Percentiles rank a stretch among this genome's conserved stretches.
These are phyloP conservation scores for Nemapogon koenigi DNA, from an alignment of 2,888 invertebrate species.

Conservation along the genomic window DNA sequence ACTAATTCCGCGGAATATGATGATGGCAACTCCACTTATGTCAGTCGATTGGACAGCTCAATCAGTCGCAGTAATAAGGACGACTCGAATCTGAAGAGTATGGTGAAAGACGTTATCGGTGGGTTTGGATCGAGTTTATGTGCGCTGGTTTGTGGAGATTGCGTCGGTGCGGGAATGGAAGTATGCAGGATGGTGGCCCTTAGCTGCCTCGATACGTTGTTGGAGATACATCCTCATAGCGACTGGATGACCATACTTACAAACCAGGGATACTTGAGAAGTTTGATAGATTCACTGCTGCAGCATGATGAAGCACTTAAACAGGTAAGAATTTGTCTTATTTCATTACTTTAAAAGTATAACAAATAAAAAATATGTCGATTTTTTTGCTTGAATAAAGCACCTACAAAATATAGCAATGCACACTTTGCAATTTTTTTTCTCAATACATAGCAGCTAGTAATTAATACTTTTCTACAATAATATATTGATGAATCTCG, in stretches of 20 bases:
- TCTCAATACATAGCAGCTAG: too few species aligned
- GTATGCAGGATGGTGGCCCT: constrained; percentile 89
- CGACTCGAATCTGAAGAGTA: constrained; percentile 41
- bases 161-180: constrained; percentile 82
- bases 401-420: too few species aligned
- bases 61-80: constrained; percentile 32
- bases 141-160: constrained; percentile 84
- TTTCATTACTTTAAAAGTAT: too few species aligned
- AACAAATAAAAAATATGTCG: too few species aligned
- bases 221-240: constrained; percentile 76
- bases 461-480: too few species aligned
- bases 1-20: constrained; percentile 40
- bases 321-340: too few species aligned
- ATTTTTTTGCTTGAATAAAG: too few species aligned
- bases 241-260: constrained; percentile 52
- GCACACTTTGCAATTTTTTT: too few species aligned
- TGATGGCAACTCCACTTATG: constrained; percentile 57
- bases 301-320: constrained; percentile 75
- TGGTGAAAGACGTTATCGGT: constrained; percentile 60
- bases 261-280: constrained; percentile 75
- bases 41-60: constrained; percentile 71
- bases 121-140: constrained; percentile 83
- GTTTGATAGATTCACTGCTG: constrained; percentile 80
- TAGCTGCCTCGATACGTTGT: constrained; percentile 79
- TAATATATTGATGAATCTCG: too few species aligned